These are phyloP conservation scores for Sminthurides aquaticus DNA, from an alignment of 2,888 invertebrate genomes.

Conservation along the genomic window DNA sequence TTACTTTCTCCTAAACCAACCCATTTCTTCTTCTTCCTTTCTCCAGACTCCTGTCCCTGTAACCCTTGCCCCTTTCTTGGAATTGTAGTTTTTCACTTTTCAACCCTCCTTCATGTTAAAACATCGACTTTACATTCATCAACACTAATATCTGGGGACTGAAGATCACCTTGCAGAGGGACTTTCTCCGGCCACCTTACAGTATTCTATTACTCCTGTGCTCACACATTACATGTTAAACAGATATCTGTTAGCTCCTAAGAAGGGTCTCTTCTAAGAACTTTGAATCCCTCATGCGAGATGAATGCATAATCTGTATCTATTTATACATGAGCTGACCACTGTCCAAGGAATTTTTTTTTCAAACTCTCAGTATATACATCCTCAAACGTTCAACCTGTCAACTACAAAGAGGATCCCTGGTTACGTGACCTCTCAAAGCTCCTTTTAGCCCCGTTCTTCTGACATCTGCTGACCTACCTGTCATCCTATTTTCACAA, in stretches of 20 bases:
- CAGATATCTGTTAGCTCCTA: too few species aligned
- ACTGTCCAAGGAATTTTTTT: not conserved
- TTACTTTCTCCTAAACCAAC: slow-evolving; percentile 17
- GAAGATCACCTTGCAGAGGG: too few species aligned
- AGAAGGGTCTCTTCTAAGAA: too few species aligned
- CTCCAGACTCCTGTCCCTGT: not conserved
- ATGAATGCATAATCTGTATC: not conserved
- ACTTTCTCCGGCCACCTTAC: not conserved
- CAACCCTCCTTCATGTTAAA: not conserved
- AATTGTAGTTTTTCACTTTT: too few species aligned
- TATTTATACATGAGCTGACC: not conserved
- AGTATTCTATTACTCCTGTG: not conserved
- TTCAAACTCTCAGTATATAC: not conserved
- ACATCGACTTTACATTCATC: not conserved
- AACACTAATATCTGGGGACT: not conserved
- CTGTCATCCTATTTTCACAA: too few species aligned
- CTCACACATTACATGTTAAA: too few species aligned
- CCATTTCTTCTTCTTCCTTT: slow-evolving; percentile 4
- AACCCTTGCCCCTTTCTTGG: not conserved
- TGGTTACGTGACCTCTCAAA: not conserved
- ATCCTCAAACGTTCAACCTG: not conserved
- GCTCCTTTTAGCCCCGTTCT: too few species aligned
- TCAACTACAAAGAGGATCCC: too few species aligned
- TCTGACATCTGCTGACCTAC: not conserved
- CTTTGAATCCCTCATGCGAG: too few species aligned